These are phyloP conservation scores for Idaea aversata DNA, from an alignment of 2,888 invertebrate genomes.

Conservation along the genomic window DNA sequence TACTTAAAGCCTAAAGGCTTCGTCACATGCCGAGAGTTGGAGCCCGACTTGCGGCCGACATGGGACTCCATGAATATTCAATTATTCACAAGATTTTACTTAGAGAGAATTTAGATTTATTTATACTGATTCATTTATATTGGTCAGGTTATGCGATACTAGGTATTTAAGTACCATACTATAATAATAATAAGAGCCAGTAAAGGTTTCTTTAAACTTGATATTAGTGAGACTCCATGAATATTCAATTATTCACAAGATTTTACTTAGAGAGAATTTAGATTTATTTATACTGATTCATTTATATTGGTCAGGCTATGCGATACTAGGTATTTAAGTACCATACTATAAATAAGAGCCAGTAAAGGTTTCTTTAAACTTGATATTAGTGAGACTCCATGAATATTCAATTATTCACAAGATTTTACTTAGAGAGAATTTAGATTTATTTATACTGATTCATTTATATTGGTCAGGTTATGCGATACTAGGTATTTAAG, in stretches of 20 bases:
- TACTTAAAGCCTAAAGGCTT: conserved; percentile 50
- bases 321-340: no score
- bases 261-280: conserved; percentile 62
- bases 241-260: conserved; percentile 73
- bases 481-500: conserved; percentile 22
- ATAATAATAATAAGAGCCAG: no score
- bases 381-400: conserved; percentile 59
- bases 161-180: conserved; percentile 14
- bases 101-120: conserved; percentile 56
- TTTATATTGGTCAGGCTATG: conserved; percentile 9
- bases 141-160: conserved; percentile 21
- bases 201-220: no score
- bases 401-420: conserved; percentile 74
- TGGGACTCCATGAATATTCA: conserved; percentile 71
- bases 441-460: conserved; percentile 45
- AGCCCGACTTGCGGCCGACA: conserved; percentile 69
- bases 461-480: conserved; percentile 23
- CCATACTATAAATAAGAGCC: no score
- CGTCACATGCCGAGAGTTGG: conserved; percentile 53
- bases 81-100: conserved; percentile 69
- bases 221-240: conserved; percentile 51
- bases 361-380: no score
- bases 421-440: conserved; percentile 64
- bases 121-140: conserved; percentile 32
- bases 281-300: conserved; percentile 45